Evolutionary conservation across 2,888 invertebrate genomes (phyloP).

Genomic region (Lasiommata megera): DNA sequence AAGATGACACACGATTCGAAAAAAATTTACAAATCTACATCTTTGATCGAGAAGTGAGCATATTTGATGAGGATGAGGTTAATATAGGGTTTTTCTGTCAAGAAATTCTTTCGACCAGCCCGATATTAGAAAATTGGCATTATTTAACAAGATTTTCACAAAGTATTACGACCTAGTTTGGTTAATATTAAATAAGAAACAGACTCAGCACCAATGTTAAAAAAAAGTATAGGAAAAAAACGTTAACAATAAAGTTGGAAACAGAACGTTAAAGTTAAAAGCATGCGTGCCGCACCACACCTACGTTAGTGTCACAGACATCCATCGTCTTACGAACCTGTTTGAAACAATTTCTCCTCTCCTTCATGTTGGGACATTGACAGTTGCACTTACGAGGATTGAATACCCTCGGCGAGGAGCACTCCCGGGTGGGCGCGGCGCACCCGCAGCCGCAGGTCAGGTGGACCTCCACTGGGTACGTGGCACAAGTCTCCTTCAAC

Average conservation of each 20-base stretch:
- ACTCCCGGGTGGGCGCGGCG: slow-evolving; percentile 48
- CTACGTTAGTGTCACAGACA: slow-evolving; percentile 65
- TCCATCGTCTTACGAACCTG: slow-evolving; percentile 78
- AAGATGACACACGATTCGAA: too few relatives aligned
- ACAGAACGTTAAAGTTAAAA: slow-evolving; percentile 19
- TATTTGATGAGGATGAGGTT: too few relatives aligned
- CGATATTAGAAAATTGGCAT: too few relatives aligned
- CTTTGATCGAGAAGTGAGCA: too few relatives aligned
- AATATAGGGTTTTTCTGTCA: too few relatives aligned
- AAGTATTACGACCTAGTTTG: neutral
- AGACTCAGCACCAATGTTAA: neutral
- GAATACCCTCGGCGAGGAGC: slow-evolving; percentile 56
- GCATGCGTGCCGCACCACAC: slow-evolving; percentile 51
- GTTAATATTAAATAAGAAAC: neutral
- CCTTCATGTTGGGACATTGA: slow-evolving; percentile 69
- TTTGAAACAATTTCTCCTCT: slow-evolving; percentile 62
- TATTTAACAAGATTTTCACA: too few relatives aligned
- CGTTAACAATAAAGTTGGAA: slow-evolving; percentile 47
- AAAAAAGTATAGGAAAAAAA: slow-evolving; percentile 12
- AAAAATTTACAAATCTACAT: too few relatives aligned
- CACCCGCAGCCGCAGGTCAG: slow-evolving; percentile 62
- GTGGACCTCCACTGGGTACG: slow-evolving; percentile 65
- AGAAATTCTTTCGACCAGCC: too few relatives aligned
- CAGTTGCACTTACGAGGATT: slow-evolving; percentile 78
- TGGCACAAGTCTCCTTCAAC: slow-evolving; percentile 62